Evolutionary conservation across 2,797 vertebrate genomes (phyloP).

Genomic region (Hippoglossus hippoglossus): DNA sequence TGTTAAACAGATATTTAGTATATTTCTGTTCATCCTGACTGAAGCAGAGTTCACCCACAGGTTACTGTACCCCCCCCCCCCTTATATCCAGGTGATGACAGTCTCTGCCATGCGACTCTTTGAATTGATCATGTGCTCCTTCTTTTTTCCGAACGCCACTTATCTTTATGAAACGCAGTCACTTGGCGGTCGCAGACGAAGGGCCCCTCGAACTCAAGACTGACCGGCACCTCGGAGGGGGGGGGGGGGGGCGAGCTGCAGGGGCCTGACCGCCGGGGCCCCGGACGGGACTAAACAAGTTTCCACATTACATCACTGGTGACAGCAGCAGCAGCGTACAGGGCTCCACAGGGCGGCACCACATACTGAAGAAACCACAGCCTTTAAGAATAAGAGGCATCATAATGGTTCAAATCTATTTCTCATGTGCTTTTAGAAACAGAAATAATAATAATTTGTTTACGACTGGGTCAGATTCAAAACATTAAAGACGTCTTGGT

Average conservation of each 20-base stretch:
- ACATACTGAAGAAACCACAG: no score
- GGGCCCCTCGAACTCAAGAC: slow-evolving; percentile 54
- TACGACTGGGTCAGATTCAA: no score
- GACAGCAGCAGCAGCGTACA: neutral
- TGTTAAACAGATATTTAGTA: neutral
- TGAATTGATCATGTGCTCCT: slow-evolving; percentile 42
- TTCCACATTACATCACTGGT: slow-evolving; percentile 30
- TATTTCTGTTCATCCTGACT: slow-evolving; percentile 8
- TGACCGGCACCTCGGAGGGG: slow-evolving; percentile 36
- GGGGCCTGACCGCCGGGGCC: neutral
- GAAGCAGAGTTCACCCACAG: slow-evolving; percentile 45
- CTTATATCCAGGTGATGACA: slow-evolving; percentile 73
- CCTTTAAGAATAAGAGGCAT: no score
- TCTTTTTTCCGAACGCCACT: slow-evolving; percentile 40
- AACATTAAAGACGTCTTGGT: no score
- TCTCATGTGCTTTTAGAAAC: no score
- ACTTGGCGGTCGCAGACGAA: slow-evolving; percentile 38
- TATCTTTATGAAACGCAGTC: slow-evolving; percentile 55
- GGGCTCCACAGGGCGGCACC: neutral
- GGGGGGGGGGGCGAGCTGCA: no score
- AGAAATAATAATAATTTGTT: no score
- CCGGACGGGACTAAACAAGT: slow-evolving; percentile 3
- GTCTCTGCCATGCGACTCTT: slow-evolving; percentile 50
- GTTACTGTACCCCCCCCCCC: slow-evolving; percentile 14
- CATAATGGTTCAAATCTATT: no score